Evolutionary conservation across 2,113 vertebrate species (phyloP), one percentile per base, ranked within the genome.

Genomic region (Catharus fuscescens): DNA sequence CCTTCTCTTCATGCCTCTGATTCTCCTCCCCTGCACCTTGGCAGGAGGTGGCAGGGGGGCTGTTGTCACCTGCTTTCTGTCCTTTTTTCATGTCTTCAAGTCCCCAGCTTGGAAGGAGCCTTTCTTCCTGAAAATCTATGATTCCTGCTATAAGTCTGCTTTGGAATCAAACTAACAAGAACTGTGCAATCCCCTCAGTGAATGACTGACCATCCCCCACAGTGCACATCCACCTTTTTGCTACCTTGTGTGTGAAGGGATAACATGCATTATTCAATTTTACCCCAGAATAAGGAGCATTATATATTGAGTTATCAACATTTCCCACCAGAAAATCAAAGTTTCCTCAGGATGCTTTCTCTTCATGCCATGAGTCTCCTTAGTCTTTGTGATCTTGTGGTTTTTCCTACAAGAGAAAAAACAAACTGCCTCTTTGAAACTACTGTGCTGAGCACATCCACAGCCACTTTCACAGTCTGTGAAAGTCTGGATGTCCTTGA

Each of bases 401-500:
- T 81, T 83, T 64, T 66, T 71, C 36, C n/a, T 53, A 10, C 57
- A 31, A 84, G 86, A 84, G 28, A 26, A 36, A 60, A 70, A 82
- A 38, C 14, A 0, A 20, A 8, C 18, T 66, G 18, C 19, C 40
- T 79, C 24, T 65, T 23, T 54, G 62, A 77, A 88, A 80, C 32
- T 50, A n/a, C 10, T 38, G 38, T 66, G 57, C 40, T 6, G 18
- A 80, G 47, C 42, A 52, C 62, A 77, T 47, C 6, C 36, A 57
- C 20, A 56, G 54, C 76, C 52, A 82, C 61, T 44, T 40, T 40
- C 12, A 40, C 40, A 62, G 29, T 44, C 38, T 85, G 34, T 92
- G 71, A 94, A 94, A 91, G 54, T 45, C 70, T 88, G 62, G 38
- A 52, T 79, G 85, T 56, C 74, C 91, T 66, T 91, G 71, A 83